Conservation (phyloP, 2,797 vertebrate genomes). For the Uromys caudimaculatus region DNA sequence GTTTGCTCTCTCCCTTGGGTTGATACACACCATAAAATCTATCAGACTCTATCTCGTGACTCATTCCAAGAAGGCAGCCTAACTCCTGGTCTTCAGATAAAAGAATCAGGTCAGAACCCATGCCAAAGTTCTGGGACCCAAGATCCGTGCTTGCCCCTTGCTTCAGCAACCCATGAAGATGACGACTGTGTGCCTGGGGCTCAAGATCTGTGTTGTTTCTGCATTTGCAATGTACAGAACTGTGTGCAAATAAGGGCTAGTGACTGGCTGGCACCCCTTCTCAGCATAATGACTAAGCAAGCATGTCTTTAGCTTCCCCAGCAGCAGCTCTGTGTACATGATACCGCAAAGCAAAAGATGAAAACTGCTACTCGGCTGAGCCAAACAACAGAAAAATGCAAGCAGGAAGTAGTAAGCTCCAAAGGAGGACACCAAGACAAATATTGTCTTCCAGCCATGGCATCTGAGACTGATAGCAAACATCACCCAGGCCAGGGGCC, state of each 20-base stretch:
- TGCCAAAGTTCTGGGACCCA: background rate
- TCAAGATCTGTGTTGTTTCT: background rate
- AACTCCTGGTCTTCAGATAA: background rate
- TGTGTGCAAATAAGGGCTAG: constrained; percentile 75
- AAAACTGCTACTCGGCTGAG: constrained; percentile 80
- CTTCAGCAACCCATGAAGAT: constrained; percentile 28
- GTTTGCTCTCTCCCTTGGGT: constrained; percentile 53
- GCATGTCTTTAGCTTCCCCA: constrained; percentile 69
- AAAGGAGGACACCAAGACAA: constrained; percentile 75
- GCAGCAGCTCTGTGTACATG: constrained; percentile 75
- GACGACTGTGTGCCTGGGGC: background rate
- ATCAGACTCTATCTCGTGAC: constrained; percentile 45
- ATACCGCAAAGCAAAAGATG: constrained; percentile 78
- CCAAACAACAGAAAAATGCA: constrained; percentile 78
- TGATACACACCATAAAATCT: constrained; percentile 50
- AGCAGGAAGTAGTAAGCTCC: constrained; percentile 69
- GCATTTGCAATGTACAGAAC: constrained; percentile 22
- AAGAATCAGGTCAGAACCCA: background rate
- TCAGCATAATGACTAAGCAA: constrained; percentile 81
- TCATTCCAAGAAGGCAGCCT: constrained; percentile 41
- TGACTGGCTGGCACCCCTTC: constrained; percentile 80
- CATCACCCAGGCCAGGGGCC: background rate
- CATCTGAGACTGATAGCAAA: constrained; percentile 48
- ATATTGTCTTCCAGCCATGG: constrained; percentile 65
- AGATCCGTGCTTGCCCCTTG: background rate